Base-by-base conservation (phyloP, 2,113 vertebrate species). In the Seriola aureovittata region DNA sequence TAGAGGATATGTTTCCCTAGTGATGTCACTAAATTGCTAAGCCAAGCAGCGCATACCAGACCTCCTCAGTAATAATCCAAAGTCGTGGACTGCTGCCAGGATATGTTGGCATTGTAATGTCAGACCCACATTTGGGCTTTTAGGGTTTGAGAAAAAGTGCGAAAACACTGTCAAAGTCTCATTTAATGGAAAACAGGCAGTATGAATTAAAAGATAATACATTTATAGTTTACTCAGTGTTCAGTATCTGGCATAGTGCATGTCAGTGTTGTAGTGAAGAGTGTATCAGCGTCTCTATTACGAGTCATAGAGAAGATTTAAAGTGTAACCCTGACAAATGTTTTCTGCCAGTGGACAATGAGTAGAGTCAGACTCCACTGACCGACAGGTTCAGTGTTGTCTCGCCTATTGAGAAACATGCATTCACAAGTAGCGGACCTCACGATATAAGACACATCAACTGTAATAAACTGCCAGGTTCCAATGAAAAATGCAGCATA, bases 1-100 rank as follows among this genome's bases (percentile, higher is more conserved):
- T 29, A 19, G 40, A 68, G 71, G 67, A 58, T 87, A 71, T 86
- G 74, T 60, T 83, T 88, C 74, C 32, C 29, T 3, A 36, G 80
- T 92, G 88, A 92, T 82, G 82, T 91, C 89, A 88, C 74, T 66
- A 38, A 80, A 73, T 57, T 77, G 64, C 71, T 71, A 71, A 76
- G 80, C 81, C 87, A 84, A 83, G 57, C 71, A 71, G 70, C 82
- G 73, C 88, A 91, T 91, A 91, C 89, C 89, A 92, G 78, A 86
- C 86, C 75, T 90, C 77, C 63, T 85, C 65, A 32, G 89, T 89
- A 89, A 92, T 91, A 89, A 91, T 84, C 86, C 81, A 19, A 34
- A 83, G 50, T 23, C 10, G 44, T 84, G 81, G 88, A 85, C 48
- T 21, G 38, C 36, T 88, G 87, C 91, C 89, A 91, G 86, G 42